phyloP scores from a whole-genome alignment of 92 coral and sea anemone species.

The Isaurus tuberculatus region DNA sequence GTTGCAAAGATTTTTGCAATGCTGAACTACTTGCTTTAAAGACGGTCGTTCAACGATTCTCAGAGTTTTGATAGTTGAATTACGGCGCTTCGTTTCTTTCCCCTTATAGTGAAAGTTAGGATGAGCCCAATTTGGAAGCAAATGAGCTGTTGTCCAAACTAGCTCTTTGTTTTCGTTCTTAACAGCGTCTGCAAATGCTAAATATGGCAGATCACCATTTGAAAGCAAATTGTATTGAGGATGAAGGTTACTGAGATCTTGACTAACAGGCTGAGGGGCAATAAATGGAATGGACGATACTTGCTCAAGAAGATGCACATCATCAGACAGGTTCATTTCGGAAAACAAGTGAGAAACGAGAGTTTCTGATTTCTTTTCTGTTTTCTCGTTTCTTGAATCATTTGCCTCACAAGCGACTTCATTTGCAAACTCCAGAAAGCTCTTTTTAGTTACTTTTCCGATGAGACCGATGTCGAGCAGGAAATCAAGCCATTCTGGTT shows the following conservation, averaged over 20 bases:
- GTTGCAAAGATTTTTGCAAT: slow-evolving; percentile 64
- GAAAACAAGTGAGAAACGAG: slow-evolving; percentile 57
- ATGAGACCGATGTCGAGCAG: slow-evolving; percentile 60
- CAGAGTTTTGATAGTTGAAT: slow-evolving; percentile 22
- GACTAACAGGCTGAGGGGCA: slow-evolving; percentile 33
- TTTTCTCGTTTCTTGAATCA: neutral
- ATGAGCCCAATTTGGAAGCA: slow-evolving; percentile 69
- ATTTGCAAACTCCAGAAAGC: slow-evolving; percentile 56
- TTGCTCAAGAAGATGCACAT: slow-evolving; percentile 23
- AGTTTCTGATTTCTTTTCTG: slow-evolving; percentile 55
- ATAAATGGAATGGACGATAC: slow-evolving; percentile 59
- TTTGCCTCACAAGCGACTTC: slow-evolving; percentile 60
- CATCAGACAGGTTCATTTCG: slow-evolving; percentile 8
- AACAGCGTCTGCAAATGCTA: slow-evolving; percentile 63
- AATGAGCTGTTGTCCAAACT: slow-evolving; percentile 73
- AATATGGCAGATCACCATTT: slow-evolving; percentile 44
- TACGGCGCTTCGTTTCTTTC: neutral
- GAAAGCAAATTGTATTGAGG: slow-evolving; percentile 36
- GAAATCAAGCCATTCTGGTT: slow-evolving; percentile 57
- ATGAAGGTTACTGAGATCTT: slow-evolving; percentile 45
- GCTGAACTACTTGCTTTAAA: slow-evolving; percentile 64
- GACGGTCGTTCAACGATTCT: slow-evolving; percentile 55
- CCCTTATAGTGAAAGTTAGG: neutral
- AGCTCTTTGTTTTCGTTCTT: slow-evolving; percentile 4
- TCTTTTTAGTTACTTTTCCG: slow-evolving; percentile 38